Conservation (phyloP, 2,113 vertebrate species). For the Xyrauchen texanus region DNA sequence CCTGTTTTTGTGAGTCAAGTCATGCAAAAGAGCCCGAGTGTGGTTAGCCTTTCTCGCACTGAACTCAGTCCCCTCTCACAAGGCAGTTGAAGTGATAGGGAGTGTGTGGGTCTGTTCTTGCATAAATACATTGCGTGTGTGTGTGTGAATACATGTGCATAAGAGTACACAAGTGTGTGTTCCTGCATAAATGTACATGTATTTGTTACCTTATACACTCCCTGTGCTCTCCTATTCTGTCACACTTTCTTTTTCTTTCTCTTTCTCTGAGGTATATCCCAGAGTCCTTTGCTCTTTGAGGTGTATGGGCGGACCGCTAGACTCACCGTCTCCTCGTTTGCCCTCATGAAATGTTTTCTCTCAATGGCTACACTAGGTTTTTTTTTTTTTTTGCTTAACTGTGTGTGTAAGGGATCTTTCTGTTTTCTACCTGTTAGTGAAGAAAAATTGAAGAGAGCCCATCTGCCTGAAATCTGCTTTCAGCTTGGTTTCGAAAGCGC, state of each 20-base stretch:
- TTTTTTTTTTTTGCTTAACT: background rate
- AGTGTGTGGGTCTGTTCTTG: constrained; percentile 5
- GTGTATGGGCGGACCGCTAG: constrained; percentile 5
- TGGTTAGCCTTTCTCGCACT: constrained; percentile 8
- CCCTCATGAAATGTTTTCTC: background rate
- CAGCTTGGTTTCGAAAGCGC: constrained; percentile 10
- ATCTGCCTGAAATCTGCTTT: constrained; percentile 14
- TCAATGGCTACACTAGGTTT: constrained; percentile 1
- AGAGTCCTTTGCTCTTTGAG: constrained; percentile 9
- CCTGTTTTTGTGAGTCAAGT: background rate
- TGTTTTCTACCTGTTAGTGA: constrained; percentile 3
- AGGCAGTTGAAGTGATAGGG: constrained; percentile 13
- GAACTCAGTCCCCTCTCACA: constrained; percentile 5
- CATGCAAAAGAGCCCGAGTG: constrained; percentile 4
- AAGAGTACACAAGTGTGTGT: background rate
- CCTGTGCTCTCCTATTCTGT: background rate
- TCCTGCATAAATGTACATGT: constrained; percentile 1
- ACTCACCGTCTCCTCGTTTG: constrained; percentile 1
- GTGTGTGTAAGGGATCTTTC: background rate
- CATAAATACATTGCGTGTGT: background rate
- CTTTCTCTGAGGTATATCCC: constrained; percentile 18
- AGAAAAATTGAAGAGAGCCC: constrained; percentile 19
- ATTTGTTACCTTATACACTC: background rate
- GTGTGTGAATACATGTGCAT: background rate
- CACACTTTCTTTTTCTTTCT: background rate